Percentiles rank a stretch among this genome's conserved stretches.
These are phyloP conservation scores for Patella pellucida DNA, from an alignment of 2,888 invertebrate genomes.

Conservation along the genomic window DNA sequence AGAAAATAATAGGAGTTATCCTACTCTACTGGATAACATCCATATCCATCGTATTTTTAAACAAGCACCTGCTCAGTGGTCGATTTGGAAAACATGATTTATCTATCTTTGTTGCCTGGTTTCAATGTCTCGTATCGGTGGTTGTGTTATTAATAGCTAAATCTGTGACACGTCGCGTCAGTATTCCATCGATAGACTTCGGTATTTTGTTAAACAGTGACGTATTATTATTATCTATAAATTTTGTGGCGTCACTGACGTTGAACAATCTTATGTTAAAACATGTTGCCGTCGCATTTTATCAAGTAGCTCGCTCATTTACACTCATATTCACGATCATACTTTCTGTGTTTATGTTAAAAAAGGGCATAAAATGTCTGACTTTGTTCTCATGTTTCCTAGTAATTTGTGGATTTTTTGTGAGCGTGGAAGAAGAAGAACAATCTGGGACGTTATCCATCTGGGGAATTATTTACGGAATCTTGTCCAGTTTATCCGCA, in stretches of 20 bases:
- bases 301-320: slow-evolving; percentile 68
- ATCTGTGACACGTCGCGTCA: slow-evolving; percentile 20
- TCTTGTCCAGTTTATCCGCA: slow-evolving; percentile 66
- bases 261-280: slow-evolving; percentile 70
- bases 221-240: slow-evolving; percentile 58
- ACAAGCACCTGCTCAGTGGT: slow-evolving; percentile 80
- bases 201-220: slow-evolving; percentile 43
- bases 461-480: slow-evolving; percentile 65
- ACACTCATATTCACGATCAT: slow-evolving; percentile 69
- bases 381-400: slow-evolving; percentile 60
- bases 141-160: slow-evolving; percentile 39
- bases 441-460: slow-evolving; percentile 62
- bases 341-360: slow-evolving; percentile 61
- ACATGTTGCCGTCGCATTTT: slow-evolving; percentile 69
- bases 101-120: slow-evolving; percentile 69
- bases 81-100: slow-evolving; percentile 53
- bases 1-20: slow-evolving; percentile 50
- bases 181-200: slow-evolving; percentile 42
- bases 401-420: slow-evolving; percentile 65
- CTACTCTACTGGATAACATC: slow-evolving; percentile 81
- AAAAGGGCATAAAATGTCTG: slow-evolving; percentile 48
- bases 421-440: slow-evolving; percentile 69
- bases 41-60: slow-evolving; percentile 93
- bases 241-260: slow-evolving; percentile 63
- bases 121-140: slow-evolving; percentile 64